phyloP scores from a whole-genome alignment of 2,888 invertebrate species.

The Trachelus tabidus region DNA sequence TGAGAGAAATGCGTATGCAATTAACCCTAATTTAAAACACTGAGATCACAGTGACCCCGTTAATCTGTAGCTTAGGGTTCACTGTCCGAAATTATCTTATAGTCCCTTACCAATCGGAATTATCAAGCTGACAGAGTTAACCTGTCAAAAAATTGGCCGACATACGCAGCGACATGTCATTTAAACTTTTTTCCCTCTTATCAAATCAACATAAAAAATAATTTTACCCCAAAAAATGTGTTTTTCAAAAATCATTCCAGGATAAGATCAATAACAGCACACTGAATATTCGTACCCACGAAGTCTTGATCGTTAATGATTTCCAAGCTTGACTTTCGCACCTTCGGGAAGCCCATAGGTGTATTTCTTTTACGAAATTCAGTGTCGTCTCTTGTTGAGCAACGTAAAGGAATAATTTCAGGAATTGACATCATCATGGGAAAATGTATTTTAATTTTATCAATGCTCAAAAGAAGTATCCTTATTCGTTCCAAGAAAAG shows the following conservation, averaged over 20 bases:
- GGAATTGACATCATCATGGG: background rate
- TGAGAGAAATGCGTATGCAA: slow-evolving; percentile 14
- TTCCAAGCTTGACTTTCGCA: background rate
- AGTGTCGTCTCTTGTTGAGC: background rate
- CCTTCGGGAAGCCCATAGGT: background rate
- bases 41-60: slow-evolving; percentile 32
- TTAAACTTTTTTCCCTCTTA: background rate
- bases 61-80: slow-evolving; percentile 21
- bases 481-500: background rate
- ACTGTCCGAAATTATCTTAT: background rate
- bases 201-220: background rate
- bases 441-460: background rate
- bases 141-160: background rate
- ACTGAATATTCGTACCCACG: background rate
- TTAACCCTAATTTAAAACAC: slow-evolving; percentile 38
- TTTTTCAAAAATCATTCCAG: background rate
- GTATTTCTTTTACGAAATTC: background rate
- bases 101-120: background rate
- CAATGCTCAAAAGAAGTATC: background rate
- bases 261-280: background rate
- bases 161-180: background rate
- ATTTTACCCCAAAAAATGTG: background rate
- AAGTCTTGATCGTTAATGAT: background rate
- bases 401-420: background rate
- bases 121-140: background rate